Evolutionary conservation across 2,113 vertebrate species (phyloP).

Genomic region (Mobula hypostoma): DNA sequence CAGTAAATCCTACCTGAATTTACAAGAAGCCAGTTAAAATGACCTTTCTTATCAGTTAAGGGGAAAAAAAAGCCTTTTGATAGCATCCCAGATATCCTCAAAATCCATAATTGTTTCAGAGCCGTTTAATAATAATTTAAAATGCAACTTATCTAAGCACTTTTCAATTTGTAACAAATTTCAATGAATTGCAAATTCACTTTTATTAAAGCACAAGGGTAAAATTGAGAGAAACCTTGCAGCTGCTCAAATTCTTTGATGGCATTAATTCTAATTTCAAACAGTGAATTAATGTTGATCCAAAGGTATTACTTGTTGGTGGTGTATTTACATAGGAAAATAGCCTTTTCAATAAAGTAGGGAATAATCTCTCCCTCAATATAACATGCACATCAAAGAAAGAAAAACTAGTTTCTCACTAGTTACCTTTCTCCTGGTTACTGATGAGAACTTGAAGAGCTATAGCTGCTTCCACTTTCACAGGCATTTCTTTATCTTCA

Average conservation of each 20-base stretch:
- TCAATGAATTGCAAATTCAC: neutral
- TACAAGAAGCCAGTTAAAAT: neutral
- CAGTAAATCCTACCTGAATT: neutral
- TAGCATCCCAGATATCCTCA: neutral
- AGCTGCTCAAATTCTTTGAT: neutral
- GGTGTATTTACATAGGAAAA: neutral
- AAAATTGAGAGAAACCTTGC: neutral
- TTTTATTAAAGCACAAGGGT: neutral
- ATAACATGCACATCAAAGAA: neutral
- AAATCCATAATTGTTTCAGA: neutral
- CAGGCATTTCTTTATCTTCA: constrained; percentile 96
- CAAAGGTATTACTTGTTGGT: neutral
- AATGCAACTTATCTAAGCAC: neutral
- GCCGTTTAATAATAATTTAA: neutral
- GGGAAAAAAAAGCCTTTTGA: neutral
- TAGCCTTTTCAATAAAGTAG: neutral
- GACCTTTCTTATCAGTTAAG: neutral
- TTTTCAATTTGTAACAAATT: neutral
- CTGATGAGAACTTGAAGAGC: constrained; percentile 95
- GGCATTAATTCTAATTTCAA: neutral
- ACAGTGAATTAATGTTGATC: neutral
- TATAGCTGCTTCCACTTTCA: constrained; percentile 96
- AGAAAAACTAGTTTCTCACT: neutral
- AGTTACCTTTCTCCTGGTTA: constrained; percentile 94
- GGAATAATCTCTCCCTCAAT: neutral